A percentile compares a stretch with the other conserved stretches of the same genome.
phyloP scores from a whole-genome alignment of 2,888 invertebrate genomes.

The Ariolimax columbianus region DNA sequence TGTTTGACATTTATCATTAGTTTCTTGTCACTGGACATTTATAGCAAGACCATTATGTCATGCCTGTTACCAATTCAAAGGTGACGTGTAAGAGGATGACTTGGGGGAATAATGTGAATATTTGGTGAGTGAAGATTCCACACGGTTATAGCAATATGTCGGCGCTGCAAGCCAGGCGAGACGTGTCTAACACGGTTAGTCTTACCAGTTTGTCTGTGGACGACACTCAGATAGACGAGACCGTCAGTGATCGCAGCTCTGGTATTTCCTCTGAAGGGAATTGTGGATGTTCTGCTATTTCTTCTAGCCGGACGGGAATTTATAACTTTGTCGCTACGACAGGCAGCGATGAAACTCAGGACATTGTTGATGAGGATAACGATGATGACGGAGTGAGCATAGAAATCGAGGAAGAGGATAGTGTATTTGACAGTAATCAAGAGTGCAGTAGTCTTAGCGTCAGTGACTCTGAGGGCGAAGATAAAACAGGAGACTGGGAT shows the following conservation, averaged over 20 bases:
- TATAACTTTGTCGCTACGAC: neutral
- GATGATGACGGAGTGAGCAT: slow-evolving; percentile 31
- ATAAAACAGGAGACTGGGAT: neutral
- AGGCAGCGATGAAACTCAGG: neutral
- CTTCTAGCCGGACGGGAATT: neutral
- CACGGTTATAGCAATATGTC: neutral
- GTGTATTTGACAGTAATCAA: slow-evolving; percentile 25
- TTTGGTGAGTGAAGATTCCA: too few relatives aligned
- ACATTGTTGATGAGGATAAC: neutral
- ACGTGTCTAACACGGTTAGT: neutral
- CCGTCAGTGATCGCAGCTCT: neutral
- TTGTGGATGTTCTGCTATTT: neutral
- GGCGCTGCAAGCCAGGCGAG: neutral
- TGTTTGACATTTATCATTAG: too few relatives aligned
- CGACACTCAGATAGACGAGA: neutral
- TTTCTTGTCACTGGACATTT: too few relatives aligned
- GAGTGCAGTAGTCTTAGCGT: slow-evolving; percentile 36
- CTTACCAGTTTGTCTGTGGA: neutral
- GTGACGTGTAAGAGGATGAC: too few relatives aligned
- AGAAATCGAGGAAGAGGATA: slow-evolving; percentile 28
- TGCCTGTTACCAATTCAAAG: too few relatives aligned
- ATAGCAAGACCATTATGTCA: too few relatives aligned
- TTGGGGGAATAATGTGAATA: too few relatives aligned
- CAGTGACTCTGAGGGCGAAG: slow-evolving; percentile 4
- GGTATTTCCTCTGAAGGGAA: neutral